A percentile compares a stretch with the other conserved stretches of the same genome.
Evolutionary conservation across 2,888 invertebrate genomes (phyloP).

Genomic region (Pogonocherus hispidulus): DNA sequence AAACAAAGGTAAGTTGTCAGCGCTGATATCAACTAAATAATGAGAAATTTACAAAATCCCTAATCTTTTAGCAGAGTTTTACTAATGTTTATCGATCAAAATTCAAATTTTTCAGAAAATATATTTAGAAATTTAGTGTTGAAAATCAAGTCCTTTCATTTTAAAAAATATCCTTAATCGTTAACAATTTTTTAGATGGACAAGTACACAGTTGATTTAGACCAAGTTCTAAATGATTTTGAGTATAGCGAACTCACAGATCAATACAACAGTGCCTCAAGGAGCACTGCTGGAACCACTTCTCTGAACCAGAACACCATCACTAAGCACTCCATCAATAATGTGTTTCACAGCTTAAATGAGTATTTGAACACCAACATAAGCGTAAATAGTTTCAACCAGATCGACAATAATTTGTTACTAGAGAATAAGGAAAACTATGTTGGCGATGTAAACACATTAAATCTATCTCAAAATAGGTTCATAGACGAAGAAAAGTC

Average conservation of each 20-base stretch:
- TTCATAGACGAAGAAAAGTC: slow-evolving; percentile 17
- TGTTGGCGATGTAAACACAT: slow-evolving; percentile 19
- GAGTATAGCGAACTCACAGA: slow-evolving; percentile 78
- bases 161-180: too few relatives aligned
- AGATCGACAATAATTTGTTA: slow-evolving; percentile 25
- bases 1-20: slow-evolving; percentile 9
- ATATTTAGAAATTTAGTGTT: too few relatives aligned
- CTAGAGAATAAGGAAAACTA: slow-evolving; percentile 4
- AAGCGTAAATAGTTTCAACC: slow-evolving; percentile 40
- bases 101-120: too few relatives aligned
- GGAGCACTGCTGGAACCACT: slow-evolving; percentile 26
- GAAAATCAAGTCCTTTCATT: too few relatives aligned
- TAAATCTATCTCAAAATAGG: slow-evolving; percentile 6
- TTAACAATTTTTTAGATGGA: slow-evolving; percentile 63
- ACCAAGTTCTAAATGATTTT: slow-evolving; percentile 87
- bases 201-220: slow-evolving; percentile 78
- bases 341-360: slow-evolving; percentile 76
- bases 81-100: too few relatives aligned
- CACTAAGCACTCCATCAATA: slow-evolving; percentile 71
- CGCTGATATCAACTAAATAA: neutral
- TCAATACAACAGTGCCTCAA: slow-evolving; percentile 50
- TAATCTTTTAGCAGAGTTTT: too few relatives aligned
- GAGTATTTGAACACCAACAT: slow-evolving; percentile 73
- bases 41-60: too few relatives aligned
- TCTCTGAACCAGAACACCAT: slow-evolving; percentile 36